Evolutionary conservation across 2,888 invertebrate genomes (phyloP).

Genomic region (Lacanobia wlatinum): DNA sequence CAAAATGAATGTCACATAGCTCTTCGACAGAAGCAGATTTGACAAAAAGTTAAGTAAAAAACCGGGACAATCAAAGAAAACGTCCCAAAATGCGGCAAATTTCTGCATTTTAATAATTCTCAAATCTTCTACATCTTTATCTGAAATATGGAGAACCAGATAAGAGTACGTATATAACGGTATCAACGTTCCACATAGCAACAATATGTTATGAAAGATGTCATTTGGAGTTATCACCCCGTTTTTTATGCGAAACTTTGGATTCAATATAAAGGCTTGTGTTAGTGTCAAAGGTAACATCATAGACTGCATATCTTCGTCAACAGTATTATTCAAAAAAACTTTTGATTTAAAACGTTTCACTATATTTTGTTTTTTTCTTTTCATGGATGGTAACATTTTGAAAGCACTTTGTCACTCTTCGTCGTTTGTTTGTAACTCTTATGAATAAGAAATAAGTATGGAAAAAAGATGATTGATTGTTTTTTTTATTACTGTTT

Average conservation of each 20-base stretch:
- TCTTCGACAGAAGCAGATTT: neutral
- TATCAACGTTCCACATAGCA: neutral
- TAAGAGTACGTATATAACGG: neutral
- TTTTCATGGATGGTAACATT: neutral
- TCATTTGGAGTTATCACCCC: neutral
- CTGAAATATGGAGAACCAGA: neutral
- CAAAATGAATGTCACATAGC: conserved; percentile 2
- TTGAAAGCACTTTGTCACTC: neutral
- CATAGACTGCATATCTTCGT: neutral
- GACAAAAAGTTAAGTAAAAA: neutral
- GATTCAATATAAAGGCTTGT: neutral
- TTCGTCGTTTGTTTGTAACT: too few species aligned
- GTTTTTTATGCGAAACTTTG: neutral
- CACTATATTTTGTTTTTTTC: neutral
- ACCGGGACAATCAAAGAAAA: neutral
- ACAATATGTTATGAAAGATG: neutral
- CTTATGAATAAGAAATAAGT: neutral
- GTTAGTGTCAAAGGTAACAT: neutral
- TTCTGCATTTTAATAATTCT: neutral
- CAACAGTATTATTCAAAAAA: neutral
- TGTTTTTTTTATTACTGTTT: neutral
- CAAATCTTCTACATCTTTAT: neutral
- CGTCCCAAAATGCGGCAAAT: neutral
- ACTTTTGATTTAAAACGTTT: neutral
- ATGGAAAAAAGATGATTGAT: neutral